phyloP scores from a whole-genome alignment of 1,140 invertebrate species.

The Trachymyrmex septentrionalis region DNA sequence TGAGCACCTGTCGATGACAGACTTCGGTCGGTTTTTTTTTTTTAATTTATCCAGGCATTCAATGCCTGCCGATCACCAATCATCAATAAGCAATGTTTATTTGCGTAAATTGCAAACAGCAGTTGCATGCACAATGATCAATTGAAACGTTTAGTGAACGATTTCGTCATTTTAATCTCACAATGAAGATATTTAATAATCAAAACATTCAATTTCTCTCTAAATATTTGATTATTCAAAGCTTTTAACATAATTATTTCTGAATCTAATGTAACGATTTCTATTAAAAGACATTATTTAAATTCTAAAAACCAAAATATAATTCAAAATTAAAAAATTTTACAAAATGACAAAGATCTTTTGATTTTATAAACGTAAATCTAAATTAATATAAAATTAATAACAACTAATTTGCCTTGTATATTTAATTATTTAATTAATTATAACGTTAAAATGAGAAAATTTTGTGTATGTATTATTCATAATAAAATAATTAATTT shows the following conservation, averaged over 20 bases:
- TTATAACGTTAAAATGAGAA: neutral
- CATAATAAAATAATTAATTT: constrained; percentile 8
- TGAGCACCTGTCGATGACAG: constrained; percentile 72
- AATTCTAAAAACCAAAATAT: neutral
- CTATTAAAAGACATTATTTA: neutral
- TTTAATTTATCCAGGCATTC: constrained; percentile 69
- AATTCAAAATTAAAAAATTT: neutral
- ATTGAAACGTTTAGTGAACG: neutral
- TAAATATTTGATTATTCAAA: constrained; percentile 6
- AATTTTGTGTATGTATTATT: neutral
- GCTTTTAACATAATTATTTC: neutral
- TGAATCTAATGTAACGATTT: neutral
- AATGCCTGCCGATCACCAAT: constrained; percentile 57
- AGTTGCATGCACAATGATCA: neutral
- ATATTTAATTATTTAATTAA: neutral
- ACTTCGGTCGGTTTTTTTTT: constrained; percentile 65
- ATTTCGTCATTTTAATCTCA: neutral
- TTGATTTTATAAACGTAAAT: neutral
- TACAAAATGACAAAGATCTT: neutral
- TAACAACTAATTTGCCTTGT: neutral
- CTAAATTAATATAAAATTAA: neutral
- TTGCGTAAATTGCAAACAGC: constrained; percentile 66
- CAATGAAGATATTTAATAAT: neutral
- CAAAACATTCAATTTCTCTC: neutral
- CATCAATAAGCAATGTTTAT: constrained; percentile 62